Conservation (phyloP, 2,113 vertebrate species). For the Candoia aspera region DNA sequence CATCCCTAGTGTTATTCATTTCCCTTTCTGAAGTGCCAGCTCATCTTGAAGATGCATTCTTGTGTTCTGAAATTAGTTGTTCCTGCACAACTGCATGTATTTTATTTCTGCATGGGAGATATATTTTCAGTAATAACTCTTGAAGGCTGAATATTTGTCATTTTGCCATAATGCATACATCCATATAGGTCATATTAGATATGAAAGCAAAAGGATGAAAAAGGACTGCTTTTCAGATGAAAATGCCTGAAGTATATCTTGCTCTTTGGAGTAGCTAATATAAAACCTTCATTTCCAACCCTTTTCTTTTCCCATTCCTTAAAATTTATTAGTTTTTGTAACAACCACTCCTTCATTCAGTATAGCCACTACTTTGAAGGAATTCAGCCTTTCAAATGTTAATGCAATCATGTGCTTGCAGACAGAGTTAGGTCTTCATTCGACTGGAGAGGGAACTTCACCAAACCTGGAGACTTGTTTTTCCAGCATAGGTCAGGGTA, state of each 20-base stretch:
- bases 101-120: neutral
- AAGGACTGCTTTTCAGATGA: neutral
- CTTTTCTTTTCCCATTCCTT: neutral
- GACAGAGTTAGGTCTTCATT: neutral
- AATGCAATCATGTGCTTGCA: neutral
- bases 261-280: neutral
- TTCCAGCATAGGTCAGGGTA: neutral
- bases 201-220: neutral
- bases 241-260: neutral
- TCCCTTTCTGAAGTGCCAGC: constrained; percentile 29
- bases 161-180: neutral
- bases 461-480: neutral
- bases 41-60: constrained; percentile 30
- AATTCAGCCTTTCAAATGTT: neutral
- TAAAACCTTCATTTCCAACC: neutral
- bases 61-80: neutral
- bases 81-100: constrained; percentile 7
- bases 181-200: neutral
- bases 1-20: constrained; percentile 39
- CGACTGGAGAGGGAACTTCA: neutral
- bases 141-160: neutral
- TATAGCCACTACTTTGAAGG: neutral
- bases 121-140: neutral
- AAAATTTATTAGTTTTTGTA: neutral
- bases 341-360: neutral